Conservation (phyloP, 2,113 vertebrate genomes). For the Hylia prasina region DNA sequence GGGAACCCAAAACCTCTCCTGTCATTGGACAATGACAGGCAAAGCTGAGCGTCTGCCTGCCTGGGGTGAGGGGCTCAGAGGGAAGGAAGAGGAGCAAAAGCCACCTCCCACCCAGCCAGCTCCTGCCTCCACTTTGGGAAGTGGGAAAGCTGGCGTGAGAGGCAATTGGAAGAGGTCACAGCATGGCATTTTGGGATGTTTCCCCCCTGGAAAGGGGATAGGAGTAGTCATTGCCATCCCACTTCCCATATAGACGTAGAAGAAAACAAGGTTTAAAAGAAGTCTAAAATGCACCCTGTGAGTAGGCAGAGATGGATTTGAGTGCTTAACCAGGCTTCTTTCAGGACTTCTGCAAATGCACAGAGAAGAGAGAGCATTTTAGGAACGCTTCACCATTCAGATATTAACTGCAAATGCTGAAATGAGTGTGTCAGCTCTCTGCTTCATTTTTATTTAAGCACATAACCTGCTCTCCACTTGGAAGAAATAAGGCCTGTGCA, state of each 20-base stretch:
- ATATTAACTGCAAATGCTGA: background rate
- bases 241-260: background rate
- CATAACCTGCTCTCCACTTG: background rate
- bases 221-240: background rate
- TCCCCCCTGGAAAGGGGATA: accelerated
- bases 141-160: background rate
- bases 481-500: background rate
- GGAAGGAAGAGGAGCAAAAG: background rate
- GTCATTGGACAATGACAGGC: accelerated
- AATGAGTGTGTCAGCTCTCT: background rate
- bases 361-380: background rate
- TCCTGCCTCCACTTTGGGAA: background rate
- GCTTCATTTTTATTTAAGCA: background rate
- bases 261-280: background rate
- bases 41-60: background rate
- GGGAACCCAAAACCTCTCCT: accelerated
- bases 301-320: background rate
- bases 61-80: background rate
- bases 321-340: background rate
- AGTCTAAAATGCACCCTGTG: background rate
- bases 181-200: background rate
- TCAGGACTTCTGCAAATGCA: background rate
- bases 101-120: accelerated
- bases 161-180: background rate
- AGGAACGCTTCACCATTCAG: background rate